Conservation (phyloP, 2,797 vertebrate genomes). For the Hylomyscus alleni region DNA sequence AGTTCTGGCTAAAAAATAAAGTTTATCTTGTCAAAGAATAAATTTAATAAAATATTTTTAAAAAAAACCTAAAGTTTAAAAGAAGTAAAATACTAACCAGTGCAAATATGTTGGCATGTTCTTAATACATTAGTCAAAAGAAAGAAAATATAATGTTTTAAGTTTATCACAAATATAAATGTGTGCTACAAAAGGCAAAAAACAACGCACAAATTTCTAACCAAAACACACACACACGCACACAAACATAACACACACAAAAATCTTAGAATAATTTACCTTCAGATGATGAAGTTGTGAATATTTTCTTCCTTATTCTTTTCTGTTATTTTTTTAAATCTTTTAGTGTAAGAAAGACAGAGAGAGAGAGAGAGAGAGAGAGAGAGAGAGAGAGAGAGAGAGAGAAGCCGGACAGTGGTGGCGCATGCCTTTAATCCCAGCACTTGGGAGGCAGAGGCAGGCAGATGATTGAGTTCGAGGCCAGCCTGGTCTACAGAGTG, state of each 20-base stretch:
- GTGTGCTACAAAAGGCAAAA: conserved; percentile 11
- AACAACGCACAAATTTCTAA: conserved; percentile 56
- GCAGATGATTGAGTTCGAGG: too few species aligned
- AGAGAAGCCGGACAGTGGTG: too few species aligned
- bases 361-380: too few species aligned
- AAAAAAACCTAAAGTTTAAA: background rate
- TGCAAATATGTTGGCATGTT: conserved; percentile 49
- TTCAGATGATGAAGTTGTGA: background rate
- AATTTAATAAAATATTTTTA: background rate
- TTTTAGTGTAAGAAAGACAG: background rate
- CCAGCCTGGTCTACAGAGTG: too few species aligned
- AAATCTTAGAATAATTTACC: background rate
- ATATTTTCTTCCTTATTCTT: conserved; percentile 41
- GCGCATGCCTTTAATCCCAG: too few species aligned
- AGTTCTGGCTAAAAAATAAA: background rate
- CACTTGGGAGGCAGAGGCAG: too few species aligned
- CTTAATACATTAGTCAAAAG: background rate
- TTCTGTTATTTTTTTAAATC: background rate
- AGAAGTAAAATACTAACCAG: conserved; percentile 56
- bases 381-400: too few species aligned
- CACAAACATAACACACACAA: background rate
- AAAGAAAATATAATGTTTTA: conserved; percentile 38
- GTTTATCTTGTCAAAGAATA: background rate
- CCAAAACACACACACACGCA: conserved; percentile 21
- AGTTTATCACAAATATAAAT: conserved; percentile 28